Base-by-base conservation (phyloP, 23 tunicate genomes). In the Clavelina lepadiformis region DNA sequence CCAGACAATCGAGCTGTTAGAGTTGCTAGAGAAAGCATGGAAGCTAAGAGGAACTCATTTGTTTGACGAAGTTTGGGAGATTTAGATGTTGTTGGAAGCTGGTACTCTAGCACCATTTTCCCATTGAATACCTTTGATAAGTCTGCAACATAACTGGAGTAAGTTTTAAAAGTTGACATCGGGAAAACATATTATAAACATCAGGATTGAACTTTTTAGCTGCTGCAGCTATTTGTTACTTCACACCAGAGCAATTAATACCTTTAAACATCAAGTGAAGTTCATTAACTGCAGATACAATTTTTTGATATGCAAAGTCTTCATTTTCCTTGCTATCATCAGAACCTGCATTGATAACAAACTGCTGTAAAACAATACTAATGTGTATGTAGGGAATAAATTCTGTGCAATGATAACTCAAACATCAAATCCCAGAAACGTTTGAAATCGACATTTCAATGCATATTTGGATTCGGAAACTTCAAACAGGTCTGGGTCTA, bases 21-120 rank as follows among this genome's bases (percentile, higher is more conserved):
- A 19, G 64, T 46, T 18, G 97, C 75, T 6, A 75, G 57, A 25
- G 84, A 64, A 28, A 89, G 30, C 65, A 81, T 45, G 19, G 97
- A 70, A 2, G 91, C 77, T 0, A 89, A 33, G 25, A 89, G 33
- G 56, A 89, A 74, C 56, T 89, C 97, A 65, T 89, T 85, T 19
- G 91, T 56, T 29, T 73, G 29, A 55, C 61, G 47, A 23, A 80
- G 72, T 62, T 70, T 72, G 3, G 68, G 67, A 25, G 86, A 69
- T 20, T 61, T 67, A 3, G 86, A 45, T 60, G 96, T 82, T 4
- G 89, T 89, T 28, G 97, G 97, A 2, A 89, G 75, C 38, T 89
- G 82, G 27, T 81, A 56, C 51, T 89, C 97, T 29, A 81, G 71
- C 15, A 68, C 83, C 19, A 89, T 79, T 56, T 89, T 89, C 25